Percentiles rank a stretch among this genome's conserved stretches.
phyloP scores from a whole-genome alignment of 2,113 vertebrate genomes.

The Genyomyrus donnyi region DNA sequence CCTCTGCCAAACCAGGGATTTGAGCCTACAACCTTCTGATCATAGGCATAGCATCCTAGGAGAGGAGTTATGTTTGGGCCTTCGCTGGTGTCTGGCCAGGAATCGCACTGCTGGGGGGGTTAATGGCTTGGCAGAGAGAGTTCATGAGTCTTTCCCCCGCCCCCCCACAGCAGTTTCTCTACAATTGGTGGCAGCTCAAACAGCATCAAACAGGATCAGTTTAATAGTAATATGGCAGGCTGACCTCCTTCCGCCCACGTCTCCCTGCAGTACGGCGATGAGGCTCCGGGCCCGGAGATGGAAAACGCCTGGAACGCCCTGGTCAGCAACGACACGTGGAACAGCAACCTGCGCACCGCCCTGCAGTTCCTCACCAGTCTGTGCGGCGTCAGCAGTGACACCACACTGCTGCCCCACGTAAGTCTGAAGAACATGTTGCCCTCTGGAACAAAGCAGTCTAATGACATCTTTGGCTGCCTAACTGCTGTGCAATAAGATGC shows the following conservation, averaged over 20 bases:
- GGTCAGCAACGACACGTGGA: slow-evolving; percentile 94
- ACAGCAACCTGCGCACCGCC: slow-evolving; percentile 86
- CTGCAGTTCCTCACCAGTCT: slow-evolving; percentile 94
- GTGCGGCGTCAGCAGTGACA: slow-evolving; percentile 95
- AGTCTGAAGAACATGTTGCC: slow-evolving; percentile 43
- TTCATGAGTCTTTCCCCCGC: not conserved
- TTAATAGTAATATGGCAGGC: not conserved
- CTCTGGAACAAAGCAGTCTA: not conserved
- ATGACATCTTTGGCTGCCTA: not conserved
- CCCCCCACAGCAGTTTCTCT: not conserved
- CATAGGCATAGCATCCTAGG: not conserved
- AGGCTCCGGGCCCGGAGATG: slow-evolving; percentile 90
- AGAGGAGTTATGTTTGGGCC: not conserved
- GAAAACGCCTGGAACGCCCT: slow-evolving; percentile 96
- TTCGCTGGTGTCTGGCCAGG: not conserved
- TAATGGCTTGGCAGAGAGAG: not conserved
- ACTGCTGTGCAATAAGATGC: not conserved
- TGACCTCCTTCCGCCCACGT: not conserved
- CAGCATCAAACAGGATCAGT: not conserved
- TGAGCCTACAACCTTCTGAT: not conserved
- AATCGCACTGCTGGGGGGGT: not conserved
- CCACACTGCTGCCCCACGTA: slow-evolving; percentile 83
- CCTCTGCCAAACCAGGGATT: not conserved
- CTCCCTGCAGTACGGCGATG: slow-evolving; percentile 80
- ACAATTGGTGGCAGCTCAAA: not conserved